Evolutionary conservation across 2,113 vertebrate species (phyloP).

Genomic region (Apodemus sylvaticus): DNA sequence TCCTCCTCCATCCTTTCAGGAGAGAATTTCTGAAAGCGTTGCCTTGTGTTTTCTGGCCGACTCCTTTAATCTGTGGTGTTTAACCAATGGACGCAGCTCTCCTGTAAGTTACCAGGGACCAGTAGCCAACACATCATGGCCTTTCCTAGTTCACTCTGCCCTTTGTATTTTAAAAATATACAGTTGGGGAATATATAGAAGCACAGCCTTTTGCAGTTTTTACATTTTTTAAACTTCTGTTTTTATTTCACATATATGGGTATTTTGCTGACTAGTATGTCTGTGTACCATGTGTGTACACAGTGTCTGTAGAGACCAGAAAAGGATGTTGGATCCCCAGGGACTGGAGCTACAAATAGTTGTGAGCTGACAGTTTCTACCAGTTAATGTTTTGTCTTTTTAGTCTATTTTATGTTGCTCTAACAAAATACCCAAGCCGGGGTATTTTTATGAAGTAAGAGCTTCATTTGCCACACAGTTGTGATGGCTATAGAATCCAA

Average conservation of each 20-base stretch:
- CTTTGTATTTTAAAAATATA: neutral
- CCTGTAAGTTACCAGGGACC: neutral
- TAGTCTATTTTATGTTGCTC: neutral
- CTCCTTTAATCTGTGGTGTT: neutral
- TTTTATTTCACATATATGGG: neutral
- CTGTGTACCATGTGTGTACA: neutral
- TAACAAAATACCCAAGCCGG: neutral
- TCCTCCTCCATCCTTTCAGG: neutral
- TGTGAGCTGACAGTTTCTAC: neutral
- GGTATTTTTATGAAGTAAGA: neutral
- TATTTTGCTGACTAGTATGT: neutral
- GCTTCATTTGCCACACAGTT: neutral
- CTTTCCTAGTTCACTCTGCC: neutral
- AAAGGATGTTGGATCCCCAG: too few species aligned
- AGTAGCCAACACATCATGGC: neutral
- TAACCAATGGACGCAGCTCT: neutral
- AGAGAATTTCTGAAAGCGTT: neutral
- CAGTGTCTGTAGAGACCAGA: neutral
- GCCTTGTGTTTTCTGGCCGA: neutral
- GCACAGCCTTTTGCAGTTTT: neutral
- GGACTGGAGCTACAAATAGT: neutral
- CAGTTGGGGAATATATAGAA: neutral
- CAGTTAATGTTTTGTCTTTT: neutral
- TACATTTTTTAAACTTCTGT: neutral
- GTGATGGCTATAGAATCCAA: neutral